Base-by-base conservation (phyloP, 1,140 invertebrate genomes). In the Brachionus koreanus region DNA sequence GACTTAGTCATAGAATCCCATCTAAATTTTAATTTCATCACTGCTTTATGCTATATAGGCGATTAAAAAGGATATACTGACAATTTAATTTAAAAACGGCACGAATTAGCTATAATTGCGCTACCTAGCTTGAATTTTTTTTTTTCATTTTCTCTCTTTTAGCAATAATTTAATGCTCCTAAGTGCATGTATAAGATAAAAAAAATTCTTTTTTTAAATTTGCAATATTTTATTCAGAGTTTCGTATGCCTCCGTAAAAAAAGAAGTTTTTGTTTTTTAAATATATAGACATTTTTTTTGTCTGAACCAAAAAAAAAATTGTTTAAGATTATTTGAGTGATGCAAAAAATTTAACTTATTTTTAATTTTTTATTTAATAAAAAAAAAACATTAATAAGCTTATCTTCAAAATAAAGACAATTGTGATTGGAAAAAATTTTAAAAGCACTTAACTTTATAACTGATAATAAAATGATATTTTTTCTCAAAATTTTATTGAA, bases 1-100 rank as follows among this genome's bases (percentile, higher is more conserved):
- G 63, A 10, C 33, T 65, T 35, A 12, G 16, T 74, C 76, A 79
- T 79, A 79, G 76, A 79, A 79, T 79, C 76, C 76, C 76, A 79
- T 79, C 76, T 79, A 74, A 74, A 25, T 74, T 35, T 46, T 5
- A n/a, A 19, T 69, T 25, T 74, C 69, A 33, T 74, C 69, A 74
- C 23, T 7, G 69, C 69, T 74, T 74, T 23, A 23, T 3, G 19
- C 0, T n/a, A 65, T 0, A 37, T 19, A 16, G 16, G 65, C 43
- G 69, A 74, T 74, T 74, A 74, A 74, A 35, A 25, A 10, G 43
- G 69, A 74, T 74, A 42, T 46, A 74, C 1, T 42, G 12, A 13
- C 39, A 42, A 42, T 42, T n/a, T 42, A 42, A 42, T 42, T 42
- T 29, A 2, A 29, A 3, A 29, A 29, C 29, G 29, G 29, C 29